Base-by-base conservation (phyloP, 2,797 vertebrate genomes). In the Chelon labrosus region DNA sequence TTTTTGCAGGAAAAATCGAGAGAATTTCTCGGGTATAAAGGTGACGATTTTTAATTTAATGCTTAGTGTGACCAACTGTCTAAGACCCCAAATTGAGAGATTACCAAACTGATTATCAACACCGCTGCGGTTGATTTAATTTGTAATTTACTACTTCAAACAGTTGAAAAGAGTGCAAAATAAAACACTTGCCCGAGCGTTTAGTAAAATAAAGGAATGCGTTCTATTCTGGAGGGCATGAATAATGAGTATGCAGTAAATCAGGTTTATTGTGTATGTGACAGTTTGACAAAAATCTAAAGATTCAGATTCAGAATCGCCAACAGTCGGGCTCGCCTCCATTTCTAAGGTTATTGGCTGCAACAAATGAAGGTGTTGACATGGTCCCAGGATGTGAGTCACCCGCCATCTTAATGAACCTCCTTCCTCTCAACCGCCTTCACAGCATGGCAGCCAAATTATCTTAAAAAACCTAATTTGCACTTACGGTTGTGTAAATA, bases 381-480 rank as follows among this genome's bases (percentile, higher is more conserved):
- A 17, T 62, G 27, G 46, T 60, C 63, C 64, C 78, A 75, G 47
- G 73, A 79, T 62, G 58, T 68, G 76, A 83, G 56, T 81, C 77
- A 67, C 35, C 39, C 2, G 27, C 42, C 50, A 47, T 70, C 61
- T 61, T 60, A 54, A 31, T 56, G 68, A 72, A 10, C 50, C 63
- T 68, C 11, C 56, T 8, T 7, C 51, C 51, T 53, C 22, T 17
- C 7, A 2, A 53, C 5, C 39, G 19, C 47, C 53, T 0, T 19
- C 37, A 22, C 17, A 50, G 55, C 62, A 44, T 42, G 41, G 4
- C 56, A 60, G 75, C 70, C 77, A 66, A 56, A 66, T 74, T 4
- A 69, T 58, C 42, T 38, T 16, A 38, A 12, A 22, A 69, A 70
- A 14, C 39, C 50, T 37, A 0, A 76, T 69, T 58, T 65, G 7